Conservation (phyloP, 2,113 vertebrate species). For the Onychorhynchus coronatus region DNA sequence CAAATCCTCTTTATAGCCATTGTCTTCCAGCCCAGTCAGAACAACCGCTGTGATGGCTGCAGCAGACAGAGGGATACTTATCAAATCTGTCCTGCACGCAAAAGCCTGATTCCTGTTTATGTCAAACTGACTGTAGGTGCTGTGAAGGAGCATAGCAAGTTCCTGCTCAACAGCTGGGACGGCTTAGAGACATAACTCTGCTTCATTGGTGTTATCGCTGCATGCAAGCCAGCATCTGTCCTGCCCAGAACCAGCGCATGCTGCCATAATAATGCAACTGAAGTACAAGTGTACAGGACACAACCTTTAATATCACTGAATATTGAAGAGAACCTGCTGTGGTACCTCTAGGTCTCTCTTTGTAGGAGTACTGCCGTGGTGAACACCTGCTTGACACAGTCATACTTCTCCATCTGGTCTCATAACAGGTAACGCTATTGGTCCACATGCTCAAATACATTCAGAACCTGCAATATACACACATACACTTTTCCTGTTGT, state of each 20-base stretch:
- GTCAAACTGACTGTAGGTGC: not conserved
- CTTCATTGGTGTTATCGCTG: accelerated
- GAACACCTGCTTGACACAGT: not conserved
- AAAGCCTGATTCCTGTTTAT: not conserved
- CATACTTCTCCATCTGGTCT: not conserved
- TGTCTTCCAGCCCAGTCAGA: not conserved
- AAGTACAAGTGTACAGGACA: not conserved
- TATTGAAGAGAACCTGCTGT: not conserved
- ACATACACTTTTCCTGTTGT: not conserved
- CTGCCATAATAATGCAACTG: not conserved
- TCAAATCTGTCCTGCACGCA: not conserved
- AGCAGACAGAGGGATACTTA: not conserved
- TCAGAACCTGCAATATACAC: not conserved
- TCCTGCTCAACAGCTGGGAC: not conserved
- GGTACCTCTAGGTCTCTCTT: not conserved
- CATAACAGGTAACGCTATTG: not conserved
- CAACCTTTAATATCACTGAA: not conserved
- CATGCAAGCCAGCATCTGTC: not conserved
- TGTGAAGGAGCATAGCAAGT: not conserved
- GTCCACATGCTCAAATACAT: not conserved
- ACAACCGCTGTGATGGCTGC: not conserved
- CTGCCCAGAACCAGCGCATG: not conserved
- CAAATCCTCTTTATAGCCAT: not conserved
- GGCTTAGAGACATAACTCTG: not conserved
- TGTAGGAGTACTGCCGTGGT: accelerated